These are phyloP conservation scores for Coendou prehensilis DNA, from an alignment of 2,797 vertebrate genomes.

Conservation along the genomic window DNA sequence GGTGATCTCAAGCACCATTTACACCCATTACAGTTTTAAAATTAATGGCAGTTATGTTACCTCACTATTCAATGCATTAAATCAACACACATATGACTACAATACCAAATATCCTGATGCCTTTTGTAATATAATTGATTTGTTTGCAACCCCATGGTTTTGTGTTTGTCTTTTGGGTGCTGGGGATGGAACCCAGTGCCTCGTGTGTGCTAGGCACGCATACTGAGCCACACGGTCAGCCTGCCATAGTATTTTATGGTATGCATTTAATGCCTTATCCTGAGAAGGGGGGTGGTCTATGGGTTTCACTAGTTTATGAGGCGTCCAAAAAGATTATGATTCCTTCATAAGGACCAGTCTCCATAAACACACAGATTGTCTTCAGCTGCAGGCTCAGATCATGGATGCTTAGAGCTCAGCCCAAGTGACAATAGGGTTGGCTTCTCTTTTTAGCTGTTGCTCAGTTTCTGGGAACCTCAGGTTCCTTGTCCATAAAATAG, in stretches of 20 bases:
- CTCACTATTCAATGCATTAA: slow-evolving; percentile 53
- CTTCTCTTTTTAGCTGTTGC: neutral
- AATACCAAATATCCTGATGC: slow-evolving; percentile 32
- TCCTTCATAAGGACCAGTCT: neutral
- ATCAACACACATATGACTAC: slow-evolving; percentile 30
- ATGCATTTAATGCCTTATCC: neutral
- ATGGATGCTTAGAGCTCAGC: neutral
- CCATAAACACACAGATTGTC: neutral
- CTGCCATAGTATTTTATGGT: neutral
- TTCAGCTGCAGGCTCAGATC: neutral
- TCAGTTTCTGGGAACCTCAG: slow-evolving; percentile 10
- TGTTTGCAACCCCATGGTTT: neutral
- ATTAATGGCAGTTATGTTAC: slow-evolving; percentile 37
- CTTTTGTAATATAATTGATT: slow-evolving; percentile 54
- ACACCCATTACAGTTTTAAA: slow-evolving; percentile 11
- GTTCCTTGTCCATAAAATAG: neutral
- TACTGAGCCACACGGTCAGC: neutral
- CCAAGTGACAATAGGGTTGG: neutral
- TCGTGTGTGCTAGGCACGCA: neutral
- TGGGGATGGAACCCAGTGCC: neutral
- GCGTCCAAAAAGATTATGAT: neutral
- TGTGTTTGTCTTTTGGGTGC: neutral
- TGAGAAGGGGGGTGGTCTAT: neutral
- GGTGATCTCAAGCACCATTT: neutral
- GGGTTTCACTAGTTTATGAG: neutral